Conservation (phyloP, 2,888 invertebrate genomes). For the Atrina japonica region DNA sequence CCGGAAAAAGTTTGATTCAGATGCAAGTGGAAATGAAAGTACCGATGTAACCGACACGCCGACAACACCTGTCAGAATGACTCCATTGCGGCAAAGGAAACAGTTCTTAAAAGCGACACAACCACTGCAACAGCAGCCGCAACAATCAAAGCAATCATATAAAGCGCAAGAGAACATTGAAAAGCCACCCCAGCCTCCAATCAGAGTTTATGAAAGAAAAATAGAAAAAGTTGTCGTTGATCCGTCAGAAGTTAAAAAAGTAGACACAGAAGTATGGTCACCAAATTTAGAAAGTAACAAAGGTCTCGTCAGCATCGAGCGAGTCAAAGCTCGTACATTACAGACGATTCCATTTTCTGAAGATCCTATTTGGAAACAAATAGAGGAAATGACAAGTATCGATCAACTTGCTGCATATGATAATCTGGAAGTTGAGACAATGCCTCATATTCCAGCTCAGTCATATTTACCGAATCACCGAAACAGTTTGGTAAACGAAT, state of each 20-base stretch:
- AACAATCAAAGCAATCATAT: not conserved
- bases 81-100: constrained; percentile 36
- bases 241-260: not conserved
- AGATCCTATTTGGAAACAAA: constrained; percentile 76
- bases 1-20: constrained; percentile 62
- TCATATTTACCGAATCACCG: not conserved
- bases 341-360: constrained; percentile 76
- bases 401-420: constrained; percentile 44
- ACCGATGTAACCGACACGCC: constrained; percentile 52
- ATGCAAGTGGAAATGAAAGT: constrained; percentile 56
- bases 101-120: constrained; percentile 18
- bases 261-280: constrained; percentile 69
- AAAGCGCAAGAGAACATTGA: not conserved
- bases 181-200: constrained; percentile 4
- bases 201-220: constrained; percentile 17
- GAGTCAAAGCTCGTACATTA: constrained; percentile 72
- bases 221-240: constrained; percentile 7
- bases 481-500: constrained; percentile 5
- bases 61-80: constrained; percentile 45
- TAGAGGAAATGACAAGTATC: constrained; percentile 72
- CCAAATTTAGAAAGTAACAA: constrained; percentile 71
- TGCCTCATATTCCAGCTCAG: not conserved
- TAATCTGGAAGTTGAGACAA: not conserved
- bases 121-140: too few relatives aligned
- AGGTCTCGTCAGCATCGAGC: constrained; percentile 72